A percentile compares a stretch with the other conserved stretches of the same genome.
Conservation (phyloP, 2,797 vertebrate genomes). For the Chiloscyllium punctatum region DNA sequence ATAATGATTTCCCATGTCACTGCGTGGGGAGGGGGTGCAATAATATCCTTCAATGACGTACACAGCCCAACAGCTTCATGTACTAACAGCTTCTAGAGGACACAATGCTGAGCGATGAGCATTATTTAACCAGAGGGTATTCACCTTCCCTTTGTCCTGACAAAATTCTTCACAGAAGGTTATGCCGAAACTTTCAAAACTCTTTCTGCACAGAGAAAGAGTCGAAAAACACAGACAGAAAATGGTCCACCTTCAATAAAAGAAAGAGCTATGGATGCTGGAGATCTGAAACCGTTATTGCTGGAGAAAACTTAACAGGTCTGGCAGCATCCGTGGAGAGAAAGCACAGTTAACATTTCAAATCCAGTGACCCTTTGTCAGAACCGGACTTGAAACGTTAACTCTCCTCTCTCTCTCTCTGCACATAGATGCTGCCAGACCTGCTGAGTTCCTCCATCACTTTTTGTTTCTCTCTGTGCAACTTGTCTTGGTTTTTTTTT, state of each 20-base stretch:
- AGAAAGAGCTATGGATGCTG: too few relatives aligned
- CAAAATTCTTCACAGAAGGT: not conserved
- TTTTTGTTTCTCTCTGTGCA: not conserved
- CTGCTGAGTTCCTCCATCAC: too few relatives aligned
- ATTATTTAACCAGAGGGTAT: not conserved
- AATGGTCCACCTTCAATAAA: too few relatives aligned
- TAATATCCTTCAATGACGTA: not conserved
- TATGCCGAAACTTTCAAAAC: not conserved
- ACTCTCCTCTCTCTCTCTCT: too few relatives aligned
- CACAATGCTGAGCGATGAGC: not conserved
- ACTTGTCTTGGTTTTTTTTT: not conserved
- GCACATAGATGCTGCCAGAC: too few relatives aligned
- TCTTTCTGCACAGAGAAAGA: not conserved
- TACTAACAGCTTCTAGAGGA: not conserved
- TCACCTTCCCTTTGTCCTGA: not conserved
- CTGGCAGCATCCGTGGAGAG: too few relatives aligned
- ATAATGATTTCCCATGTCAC: not conserved
- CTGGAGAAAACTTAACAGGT: too few relatives aligned
- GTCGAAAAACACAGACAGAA: too few relatives aligned
- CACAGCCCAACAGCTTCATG: not conserved
- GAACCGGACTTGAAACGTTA: too few relatives aligned
- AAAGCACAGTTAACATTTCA: too few relatives aligned
- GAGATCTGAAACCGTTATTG: too few relatives aligned
- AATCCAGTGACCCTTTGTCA: too few relatives aligned
- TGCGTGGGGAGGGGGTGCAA: not conserved